These are phyloP conservation scores for Equus quagga DNA, from an alignment of 2,113 vertebrate species.

Conservation along the genomic window DNA sequence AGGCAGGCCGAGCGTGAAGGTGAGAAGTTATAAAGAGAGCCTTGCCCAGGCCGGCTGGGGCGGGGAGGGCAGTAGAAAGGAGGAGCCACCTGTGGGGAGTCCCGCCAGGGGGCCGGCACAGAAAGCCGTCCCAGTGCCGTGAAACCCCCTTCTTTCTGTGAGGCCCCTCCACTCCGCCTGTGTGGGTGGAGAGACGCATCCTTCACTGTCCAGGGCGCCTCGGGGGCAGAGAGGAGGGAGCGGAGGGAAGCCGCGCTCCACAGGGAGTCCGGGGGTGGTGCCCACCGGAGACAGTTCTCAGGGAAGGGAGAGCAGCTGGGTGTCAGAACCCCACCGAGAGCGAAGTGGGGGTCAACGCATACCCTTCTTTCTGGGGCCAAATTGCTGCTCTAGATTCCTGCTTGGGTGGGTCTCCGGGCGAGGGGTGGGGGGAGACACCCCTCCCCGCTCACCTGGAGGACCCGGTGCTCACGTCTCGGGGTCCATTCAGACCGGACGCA, in stretches of 20 bases:
- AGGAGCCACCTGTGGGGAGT: background rate
- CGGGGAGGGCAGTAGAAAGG: background rate
- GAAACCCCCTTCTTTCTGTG: background rate
- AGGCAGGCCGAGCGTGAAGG: background rate
- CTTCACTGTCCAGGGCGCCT: background rate
- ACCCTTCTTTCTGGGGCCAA: background rate
- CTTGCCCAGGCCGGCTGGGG: too few relatives aligned
- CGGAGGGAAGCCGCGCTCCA: background rate
- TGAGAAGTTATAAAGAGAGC: background rate
- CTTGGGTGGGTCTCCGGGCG: too few relatives aligned
- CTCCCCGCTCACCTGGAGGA: background rate
- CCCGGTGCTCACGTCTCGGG: background rate
- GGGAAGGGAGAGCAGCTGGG: background rate
- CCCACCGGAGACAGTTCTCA: background rate
- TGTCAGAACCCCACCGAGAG: conserved; percentile 16
- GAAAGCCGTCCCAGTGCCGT: background rate
- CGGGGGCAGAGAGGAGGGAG: background rate
- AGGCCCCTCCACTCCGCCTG: background rate
- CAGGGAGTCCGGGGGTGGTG: background rate
- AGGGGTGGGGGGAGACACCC: background rate
- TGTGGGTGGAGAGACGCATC: background rate
- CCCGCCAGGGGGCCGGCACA: background rate
- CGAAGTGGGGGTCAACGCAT: background rate
- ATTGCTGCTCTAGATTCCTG: background rate
- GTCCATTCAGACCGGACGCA: background rate